A percentile compares a stretch with the other conserved stretches of the same genome.
These are phyloP conservation scores for Siniperca undulata DNA, from an alignment of 2,797 vertebrate genomes.

Conservation along the genomic window DNA sequence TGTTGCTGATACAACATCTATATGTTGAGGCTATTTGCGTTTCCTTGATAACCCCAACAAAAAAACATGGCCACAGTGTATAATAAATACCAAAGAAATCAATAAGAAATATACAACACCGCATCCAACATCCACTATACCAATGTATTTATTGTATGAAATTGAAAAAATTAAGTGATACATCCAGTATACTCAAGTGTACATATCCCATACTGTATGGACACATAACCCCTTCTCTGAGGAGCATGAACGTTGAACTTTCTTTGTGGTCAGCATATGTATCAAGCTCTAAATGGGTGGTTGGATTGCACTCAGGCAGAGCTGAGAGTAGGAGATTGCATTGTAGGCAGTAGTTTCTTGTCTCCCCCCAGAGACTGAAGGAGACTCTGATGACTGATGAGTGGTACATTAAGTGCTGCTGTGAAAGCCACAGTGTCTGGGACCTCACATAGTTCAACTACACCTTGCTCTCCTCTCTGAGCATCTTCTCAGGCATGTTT, in stretches of 20 bases:
- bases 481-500: slow-evolving; percentile 28
- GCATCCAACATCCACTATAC: neutral
- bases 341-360: slow-evolving; percentile 61
- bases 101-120: neutral
- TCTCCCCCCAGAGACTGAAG: slow-evolving; percentile 60
- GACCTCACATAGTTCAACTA: slow-evolving; percentile 67
- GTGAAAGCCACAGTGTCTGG: slow-evolving; percentile 72
- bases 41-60: neutral
- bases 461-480: slow-evolving; percentile 48
- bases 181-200: neutral
- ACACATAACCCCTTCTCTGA: slow-evolving; percentile 8
- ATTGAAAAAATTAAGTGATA: neutral
- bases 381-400: slow-evolving; percentile 76
- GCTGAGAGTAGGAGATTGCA: slow-evolving; percentile 59
- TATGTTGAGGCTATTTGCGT: neutral
- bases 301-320: slow-evolving; percentile 50
- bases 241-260: slow-evolving; percentile 36
- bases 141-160: neutral
- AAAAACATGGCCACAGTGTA: neutral
- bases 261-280: slow-evolving; percentile 63
- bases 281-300: slow-evolving; percentile 60
- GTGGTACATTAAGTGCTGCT: slow-evolving; percentile 72
- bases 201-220: slow-evolving; percentile 2
- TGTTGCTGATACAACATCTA: neutral
- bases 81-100: neutral